Evolutionary conservation across 2,113 vertebrate species (phyloP), one percentile per base, ranked within the genome.

Genomic region (Neolamprologus longior): DNA sequence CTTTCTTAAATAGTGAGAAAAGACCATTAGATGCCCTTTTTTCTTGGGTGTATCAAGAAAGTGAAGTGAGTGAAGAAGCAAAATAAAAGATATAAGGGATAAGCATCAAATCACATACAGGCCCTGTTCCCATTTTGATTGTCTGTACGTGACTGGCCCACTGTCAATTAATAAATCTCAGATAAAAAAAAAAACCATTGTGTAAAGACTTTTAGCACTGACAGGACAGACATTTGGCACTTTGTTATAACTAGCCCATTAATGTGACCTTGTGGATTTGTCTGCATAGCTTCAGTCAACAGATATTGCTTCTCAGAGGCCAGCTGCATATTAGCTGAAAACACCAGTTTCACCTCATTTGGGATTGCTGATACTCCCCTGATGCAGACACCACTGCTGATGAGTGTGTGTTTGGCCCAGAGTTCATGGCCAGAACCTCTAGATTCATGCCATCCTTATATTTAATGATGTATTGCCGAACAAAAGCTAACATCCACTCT

Each of bases 391-490:
- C 76, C 33, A 24, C 14, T 73, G 42, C 85, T 91, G 94, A 94
- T 92, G 94, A 95, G 92, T 88, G 40, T 93, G 93, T 92, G 90
- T 93, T 91, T 90, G 93, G 93, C 88, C 92, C 53, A 3, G 63
- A 91, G 95, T 94, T 96, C 94, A 92, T 52, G 80, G 87, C 82
- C 12, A 28, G 53, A 52, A 89, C 88, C 86, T 83, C 37, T 50
- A 94, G 90, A 95, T 93, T 95, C 94, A 95, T 94, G 93, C 91
- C 91, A 93, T 93, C 94, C 94, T 95, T 94, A 94, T 96, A 96
- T 96, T 95, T 96, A 96, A 96, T 96, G 94, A 96, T 96, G 95
- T 94, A 89, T 90, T 85, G 88, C 88, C 85, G 86, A 95, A 89
- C 55, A 83, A 83, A 86, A 92, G 78, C 82, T 57, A 57, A 80